Conservation (phyloP, 1,140 invertebrate species). For the Coptotermes formosanus region DNA sequence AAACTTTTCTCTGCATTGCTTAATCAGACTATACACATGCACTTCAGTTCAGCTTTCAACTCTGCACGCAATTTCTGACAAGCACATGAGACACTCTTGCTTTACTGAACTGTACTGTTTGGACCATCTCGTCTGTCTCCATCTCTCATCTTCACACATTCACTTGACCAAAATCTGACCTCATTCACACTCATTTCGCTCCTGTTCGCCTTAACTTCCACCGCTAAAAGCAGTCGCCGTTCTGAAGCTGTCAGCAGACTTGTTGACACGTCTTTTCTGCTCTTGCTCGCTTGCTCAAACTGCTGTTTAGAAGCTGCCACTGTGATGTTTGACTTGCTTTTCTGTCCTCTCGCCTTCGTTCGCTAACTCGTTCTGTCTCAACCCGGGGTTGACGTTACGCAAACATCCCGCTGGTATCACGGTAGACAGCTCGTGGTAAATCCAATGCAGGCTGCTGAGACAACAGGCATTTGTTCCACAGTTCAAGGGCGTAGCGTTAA, state of each 20-base stretch:
- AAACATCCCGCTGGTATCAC: background rate
- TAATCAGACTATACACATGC: too few relatives aligned
- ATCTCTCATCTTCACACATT: background rate
- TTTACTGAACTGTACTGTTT: background rate
- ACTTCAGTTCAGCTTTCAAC: too few relatives aligned
- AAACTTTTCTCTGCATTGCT: too few relatives aligned
- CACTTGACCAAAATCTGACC: background rate
- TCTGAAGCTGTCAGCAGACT: too few relatives aligned
- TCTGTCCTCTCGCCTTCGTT: too few relatives aligned
- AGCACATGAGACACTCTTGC: background rate
- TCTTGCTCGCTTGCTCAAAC: too few relatives aligned
- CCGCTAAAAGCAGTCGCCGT: background rate
- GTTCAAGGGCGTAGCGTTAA: too few relatives aligned
- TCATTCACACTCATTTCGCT: background rate
- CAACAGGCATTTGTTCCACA: too few relatives aligned
- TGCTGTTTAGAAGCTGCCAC: background rate
- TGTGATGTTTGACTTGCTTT: constrained; percentile 12
- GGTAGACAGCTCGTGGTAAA: background rate
- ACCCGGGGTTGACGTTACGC: background rate
- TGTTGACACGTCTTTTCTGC: background rate
- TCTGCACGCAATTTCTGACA: too few relatives aligned
- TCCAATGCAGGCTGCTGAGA: too few relatives aligned
- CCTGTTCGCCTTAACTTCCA: background rate
- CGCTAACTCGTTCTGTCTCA: background rate
- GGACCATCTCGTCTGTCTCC: background rate